Base-by-base conservation (phyloP, 2,888 invertebrate species). In the Folsomia candida region DNA sequence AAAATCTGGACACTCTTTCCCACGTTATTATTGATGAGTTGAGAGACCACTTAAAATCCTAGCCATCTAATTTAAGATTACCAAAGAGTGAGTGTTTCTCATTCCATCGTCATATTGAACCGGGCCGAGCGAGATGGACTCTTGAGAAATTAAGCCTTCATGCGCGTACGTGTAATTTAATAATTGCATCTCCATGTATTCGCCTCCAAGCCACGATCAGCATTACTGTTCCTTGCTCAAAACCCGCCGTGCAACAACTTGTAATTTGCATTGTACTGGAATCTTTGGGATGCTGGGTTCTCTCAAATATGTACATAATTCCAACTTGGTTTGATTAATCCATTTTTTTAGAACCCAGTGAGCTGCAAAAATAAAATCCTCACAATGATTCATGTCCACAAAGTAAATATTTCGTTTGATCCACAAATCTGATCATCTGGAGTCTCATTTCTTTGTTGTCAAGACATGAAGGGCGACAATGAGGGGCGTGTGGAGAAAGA, bases 21-120 rank as follows among this genome's bases (percentile, higher is more conserved):
- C 63, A 64, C 63, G 63, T 47, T 47, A 62, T 62, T 62, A 64
- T 64, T 51, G 63, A 64, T 64, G 63, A 64, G 47, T 54, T 18
- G 54, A 54, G 54, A 54, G 54, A 54, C 18, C 54, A 54, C 54
- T 54, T 54, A 54, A 54, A 54, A 54, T 54, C 54, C 54, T 20
- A 54, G 54, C 54, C 54, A 54, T 54, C 54, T 54, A 54, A 54
- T 54, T 54, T 54, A 54, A 22, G 54, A 54, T 54, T 54, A 6
- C 20, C 11, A 47, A 47, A 11, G 47, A 47, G 47, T 47, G 54
- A 18, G 29, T 61, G 29, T 26, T 61, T 29, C 6, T n/a, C 22
- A 65, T 54, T 54, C 28, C 20, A 3, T n/a, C 51, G 20, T 14
- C 65, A 65, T 65, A 51, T 65, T 51, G 54, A 65, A 27, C 24